Percentiles rank a stretch among this genome's conserved stretches.
These are phyloP conservation scores for Myathropa florea DNA, from an alignment of 2,888 invertebrate genomes.

Conservation along the genomic window DNA sequence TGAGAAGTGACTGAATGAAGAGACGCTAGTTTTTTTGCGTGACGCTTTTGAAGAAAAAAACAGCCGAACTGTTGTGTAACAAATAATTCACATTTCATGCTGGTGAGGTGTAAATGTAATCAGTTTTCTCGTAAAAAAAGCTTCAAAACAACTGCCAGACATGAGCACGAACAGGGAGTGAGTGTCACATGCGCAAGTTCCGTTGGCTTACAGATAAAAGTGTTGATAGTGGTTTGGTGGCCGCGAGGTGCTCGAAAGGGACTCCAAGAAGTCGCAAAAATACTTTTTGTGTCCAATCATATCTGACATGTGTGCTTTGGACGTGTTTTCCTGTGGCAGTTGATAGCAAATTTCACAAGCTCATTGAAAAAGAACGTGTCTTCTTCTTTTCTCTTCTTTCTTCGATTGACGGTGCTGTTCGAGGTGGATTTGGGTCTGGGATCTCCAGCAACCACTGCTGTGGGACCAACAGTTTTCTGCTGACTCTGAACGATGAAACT, in stretches of 20 bases:
- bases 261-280: neutral
- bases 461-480: too few species aligned
- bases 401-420: too few species aligned
- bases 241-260: neutral
- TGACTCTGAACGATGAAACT: too few species aligned
- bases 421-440: too few species aligned
- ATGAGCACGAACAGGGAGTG: too few species aligned
- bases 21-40: constrained; percentile 8
- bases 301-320: neutral
- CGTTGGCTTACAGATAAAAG: neutral
- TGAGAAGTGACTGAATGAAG: neutral
- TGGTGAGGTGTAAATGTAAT: neutral
- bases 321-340: neutral
- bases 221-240: neutral
- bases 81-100: neutral
- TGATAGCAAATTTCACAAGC: neutral
- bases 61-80: neutral
- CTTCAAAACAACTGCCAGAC: too few species aligned
- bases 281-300: neutral
- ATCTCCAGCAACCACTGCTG: too few species aligned
- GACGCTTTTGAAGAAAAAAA: neutral
- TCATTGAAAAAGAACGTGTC: too few species aligned
- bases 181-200: neutral
- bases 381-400: too few species aligned
- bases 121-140: too few species aligned